phyloP scores from a whole-genome alignment of 2,797 vertebrate species.

The Hydrolagus colliei region DNA sequence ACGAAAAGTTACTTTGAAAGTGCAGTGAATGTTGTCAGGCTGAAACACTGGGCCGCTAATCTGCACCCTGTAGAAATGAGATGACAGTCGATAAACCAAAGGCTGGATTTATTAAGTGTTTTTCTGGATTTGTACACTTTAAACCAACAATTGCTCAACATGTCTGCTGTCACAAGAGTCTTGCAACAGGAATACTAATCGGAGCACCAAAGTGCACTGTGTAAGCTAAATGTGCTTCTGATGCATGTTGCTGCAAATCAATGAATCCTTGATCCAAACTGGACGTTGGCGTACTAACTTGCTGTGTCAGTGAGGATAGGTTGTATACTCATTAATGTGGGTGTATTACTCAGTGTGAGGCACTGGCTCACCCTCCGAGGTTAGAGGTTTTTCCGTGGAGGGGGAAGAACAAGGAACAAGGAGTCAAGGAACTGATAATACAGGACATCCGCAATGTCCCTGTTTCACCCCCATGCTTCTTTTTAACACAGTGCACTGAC shows the following conservation, averaged over 20 bases:
- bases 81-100: neutral
- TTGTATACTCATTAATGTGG: neutral
- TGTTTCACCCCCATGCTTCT: no score
- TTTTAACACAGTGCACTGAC: no score
- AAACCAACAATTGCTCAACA: neutral
- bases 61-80: no score
- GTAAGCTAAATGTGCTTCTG: neutral
- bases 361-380: neutral
- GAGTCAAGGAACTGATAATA: neutral
- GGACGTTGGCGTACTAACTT: neutral
- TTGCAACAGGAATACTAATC: neutral
- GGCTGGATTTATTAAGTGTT: neutral
- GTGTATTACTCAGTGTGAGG: no score
- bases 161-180: neutral
- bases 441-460: neutral
- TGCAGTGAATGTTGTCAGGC: neutral
- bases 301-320: neutral
- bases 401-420: neutral
- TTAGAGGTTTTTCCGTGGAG: neutral
- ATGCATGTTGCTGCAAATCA: neutral
- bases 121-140: neutral
- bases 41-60: neutral
- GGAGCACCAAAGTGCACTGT: neutral
- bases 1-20: neutral
- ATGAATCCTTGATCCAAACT: neutral